Conservation (phyloP, 2,888 invertebrate species). For the Mesorhabditis sp. region DNA sequence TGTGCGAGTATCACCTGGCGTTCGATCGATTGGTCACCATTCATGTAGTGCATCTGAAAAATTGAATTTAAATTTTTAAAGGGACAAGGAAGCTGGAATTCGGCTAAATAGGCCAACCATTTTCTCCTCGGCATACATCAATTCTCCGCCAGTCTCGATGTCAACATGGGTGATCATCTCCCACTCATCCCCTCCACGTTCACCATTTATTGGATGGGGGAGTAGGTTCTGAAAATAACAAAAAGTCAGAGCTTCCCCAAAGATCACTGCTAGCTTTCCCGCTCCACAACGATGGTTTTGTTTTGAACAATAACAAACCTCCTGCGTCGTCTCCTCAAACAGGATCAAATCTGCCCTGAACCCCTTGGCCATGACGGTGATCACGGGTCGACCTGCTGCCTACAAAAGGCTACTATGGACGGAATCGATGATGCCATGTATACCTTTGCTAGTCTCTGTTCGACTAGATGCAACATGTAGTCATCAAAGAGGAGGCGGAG, state of each 20-base stretch:
- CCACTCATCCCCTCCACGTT: background rate
- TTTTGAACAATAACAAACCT: background rate
- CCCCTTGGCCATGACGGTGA: background rate
- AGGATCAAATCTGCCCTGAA: background rate
- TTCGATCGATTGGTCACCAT: no score
- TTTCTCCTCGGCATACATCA: background rate
- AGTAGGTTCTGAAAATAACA: background rate
- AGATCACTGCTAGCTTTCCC: background rate
- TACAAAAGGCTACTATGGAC: background rate
- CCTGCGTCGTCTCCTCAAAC: background rate
- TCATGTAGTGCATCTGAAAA: no score
- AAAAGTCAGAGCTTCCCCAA: background rate
- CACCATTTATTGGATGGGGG: background rate
- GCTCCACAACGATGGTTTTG: background rate
- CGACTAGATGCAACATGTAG: constrained; percentile 96
- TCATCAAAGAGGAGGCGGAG: constrained; percentile 95
- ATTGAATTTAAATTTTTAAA: no score
- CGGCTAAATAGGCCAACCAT: no score
- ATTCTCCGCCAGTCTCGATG: constrained; percentile 5
- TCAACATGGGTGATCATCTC: background rate
- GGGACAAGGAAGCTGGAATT: no score
- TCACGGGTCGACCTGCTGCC: background rate
- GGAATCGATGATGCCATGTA: background rate
- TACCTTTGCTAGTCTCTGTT: constrained; percentile 60
- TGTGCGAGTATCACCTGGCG: no score